Base-by-base conservation (phyloP, 2,113 vertebrate species). In the Psittacula cyanocephala region DNA sequence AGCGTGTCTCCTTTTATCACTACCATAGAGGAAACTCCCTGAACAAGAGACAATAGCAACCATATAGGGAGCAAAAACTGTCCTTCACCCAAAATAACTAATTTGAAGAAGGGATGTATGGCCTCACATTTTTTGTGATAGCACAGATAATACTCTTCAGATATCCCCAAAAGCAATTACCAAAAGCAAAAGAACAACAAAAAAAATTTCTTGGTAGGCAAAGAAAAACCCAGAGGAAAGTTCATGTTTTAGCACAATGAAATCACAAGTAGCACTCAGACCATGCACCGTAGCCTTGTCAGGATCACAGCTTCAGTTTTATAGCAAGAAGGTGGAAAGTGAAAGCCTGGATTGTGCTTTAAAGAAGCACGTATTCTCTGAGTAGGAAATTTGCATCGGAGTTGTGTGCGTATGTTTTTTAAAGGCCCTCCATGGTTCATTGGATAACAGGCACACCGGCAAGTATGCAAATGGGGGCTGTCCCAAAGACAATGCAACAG, bases 381-480 rank as follows among this genome's bases (percentile, higher is more conserved):
- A 2, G 0, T 9, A 52, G 37, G 41, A 15, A 16, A 96, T 96
- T 72, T 86, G 92, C 95, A 96, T 81, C 2, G 20, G 81, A 84
- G 95, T 33, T 75, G 85, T 9, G 84, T 1, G 24, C 9, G 7
- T 24, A 37, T 4, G 47, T 22, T 63, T 81, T 90, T 90, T 59
- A 29, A 80, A 94, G 91, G 78, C 90, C 53, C 81, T 93, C 87
- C 89, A 55, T 80, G 93, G 95, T 78, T 86, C 96, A 24, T 2
- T 77, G 97, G 95, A 46, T 91, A 85, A 88, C 95, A 85, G 91
- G 95, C 93, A 95, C 94, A 94, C 50, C 19, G 75, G 94, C 94
- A 91, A 96, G 93, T 82, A 96, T 96, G 97, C 95, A 97, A 97
- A 97, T 89, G 60, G 71, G 2, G 68, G 76, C 95, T 96, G 97